These are phyloP conservation scores for Solen grandis DNA, from an alignment of 1,140 invertebrate species.

Conservation along the genomic window DNA sequence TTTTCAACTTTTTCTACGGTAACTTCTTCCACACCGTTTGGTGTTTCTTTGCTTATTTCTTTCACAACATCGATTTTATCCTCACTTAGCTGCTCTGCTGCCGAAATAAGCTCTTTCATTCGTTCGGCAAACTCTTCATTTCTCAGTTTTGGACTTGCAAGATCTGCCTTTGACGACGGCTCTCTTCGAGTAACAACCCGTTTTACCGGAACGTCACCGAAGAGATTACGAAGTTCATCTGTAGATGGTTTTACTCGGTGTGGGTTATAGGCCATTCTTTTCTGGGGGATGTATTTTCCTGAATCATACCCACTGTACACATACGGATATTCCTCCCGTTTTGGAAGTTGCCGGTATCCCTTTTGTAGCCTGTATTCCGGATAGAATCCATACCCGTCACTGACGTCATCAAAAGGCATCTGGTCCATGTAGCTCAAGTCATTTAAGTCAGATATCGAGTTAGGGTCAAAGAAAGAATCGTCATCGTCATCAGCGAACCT, in stretches of 20 bases:
- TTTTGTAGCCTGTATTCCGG: not conserved
- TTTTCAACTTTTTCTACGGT: not conserved
- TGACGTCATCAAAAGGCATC: not conserved
- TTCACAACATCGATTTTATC: not conserved
- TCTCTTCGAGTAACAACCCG: conserved; percentile 11
- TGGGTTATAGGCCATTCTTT: conserved; percentile 34
- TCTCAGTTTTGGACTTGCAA: not conserved
- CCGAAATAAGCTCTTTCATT: not conserved
- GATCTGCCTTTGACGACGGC: not conserved
- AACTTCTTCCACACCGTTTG: conserved; percentile 12
- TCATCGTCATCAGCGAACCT: conserved; percentile 11
- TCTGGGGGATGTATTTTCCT: conserved; percentile 11
- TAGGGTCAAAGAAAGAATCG: conserved; percentile 24
- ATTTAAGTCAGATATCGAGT: too few relatives aligned
- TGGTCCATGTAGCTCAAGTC: not conserved
- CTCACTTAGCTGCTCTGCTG: not conserved
- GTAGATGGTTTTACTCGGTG: conserved; percentile 25
- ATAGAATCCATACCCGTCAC: not conserved
- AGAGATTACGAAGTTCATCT: conserved; percentile 17
- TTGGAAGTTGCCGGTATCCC: not conserved
- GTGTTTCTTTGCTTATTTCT: conserved; percentile 4
- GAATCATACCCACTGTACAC: not conserved
- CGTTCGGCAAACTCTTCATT: not conserved
- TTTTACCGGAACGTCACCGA: conserved; percentile 49
- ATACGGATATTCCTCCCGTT: conserved; percentile 2